Evolutionary conservation across 2,113 vertebrate genomes (phyloP), one percentile per base, ranked within the genome.

Genomic region (Terrapene triunguis): DNA sequence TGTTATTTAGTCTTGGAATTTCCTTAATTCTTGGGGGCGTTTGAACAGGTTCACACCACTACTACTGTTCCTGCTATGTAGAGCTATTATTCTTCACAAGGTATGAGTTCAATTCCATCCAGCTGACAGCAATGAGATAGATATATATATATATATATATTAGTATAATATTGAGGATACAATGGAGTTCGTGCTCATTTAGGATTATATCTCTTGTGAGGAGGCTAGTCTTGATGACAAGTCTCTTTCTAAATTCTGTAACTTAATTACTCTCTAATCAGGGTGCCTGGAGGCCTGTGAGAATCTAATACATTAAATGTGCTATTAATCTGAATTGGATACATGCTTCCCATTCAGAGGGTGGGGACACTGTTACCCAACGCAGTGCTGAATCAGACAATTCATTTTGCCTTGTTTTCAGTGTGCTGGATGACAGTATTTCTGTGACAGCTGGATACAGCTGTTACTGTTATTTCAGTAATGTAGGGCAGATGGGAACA

Each of bases 81-180:
- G 17, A 89, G 1, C 0, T 0, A 27, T 11, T n/a, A 9, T 21
- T 57, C 1, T 1, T 88, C 53, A 48, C 29, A 35, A 91, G 82
- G 35, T 65, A 42, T 0, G 1, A 44, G 2, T 83, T 5, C 3
- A 5, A 48, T 80, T 94, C 0, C 5, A 44, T 72, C 89, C 86
- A 51, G 29, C 11, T 79, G 48, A 2, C 81, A 48, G 62, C 11
- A 22, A 13, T 35, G 2, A 42, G 38, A 42, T 42, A 42, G 3
- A 42, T 42, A 42, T 42, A 3, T n/a, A n/a, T n/a, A n/a, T n/a
- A n/a, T n/a, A n/a, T n/a, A 54, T 82, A 92, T 19, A 32, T 48
- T 8, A 55, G n/a, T 17, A 35, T 88, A 24, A 29, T 87, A 76
- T 35, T 86, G 35, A 11, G 24, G 55, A 0, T 62, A 9, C 44